Base-by-base conservation (phyloP, 2,113 vertebrate species). In the Eonycteris spelaea region DNA sequence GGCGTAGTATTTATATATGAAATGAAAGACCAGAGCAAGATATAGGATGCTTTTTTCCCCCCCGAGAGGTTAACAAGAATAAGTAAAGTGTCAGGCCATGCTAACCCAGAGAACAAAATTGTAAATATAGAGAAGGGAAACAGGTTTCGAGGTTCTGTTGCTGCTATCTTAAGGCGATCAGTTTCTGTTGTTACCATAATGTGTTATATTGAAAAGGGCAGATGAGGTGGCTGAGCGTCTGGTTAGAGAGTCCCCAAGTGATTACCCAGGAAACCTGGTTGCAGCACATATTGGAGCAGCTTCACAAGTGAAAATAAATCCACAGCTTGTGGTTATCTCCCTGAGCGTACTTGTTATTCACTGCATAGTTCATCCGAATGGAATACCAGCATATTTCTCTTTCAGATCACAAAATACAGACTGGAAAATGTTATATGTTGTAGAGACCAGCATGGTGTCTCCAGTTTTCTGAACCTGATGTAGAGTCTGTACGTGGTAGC, bases 161-260 rank as follows among this genome's bases (percentile, higher is more conserved):
- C 75, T 96, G 33, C 73, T 98, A 28, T 85, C 96, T 97, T 92
- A 71, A 65, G 94, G 96, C 95, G 68, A 89, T 94, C 61, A 74
- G 55, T 73, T 95, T 98, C 95, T 28, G 4, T 95, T 92, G 35
- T 87, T 97, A 74, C 51, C 78, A 87, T 94, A 96, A 97, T 95
- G 86, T 93, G 40, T 86, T 96, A 97, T 95, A 61, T 90, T 94
- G 92, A 96, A 94, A 96, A 93, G 90, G 57, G 40, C 77, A 95
- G 94, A 51, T 59, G 40, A 45, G 85, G 40, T 79, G 96, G 77
- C 85, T 82, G 75, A 91, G 96, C 59, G 67, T 90, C 89, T 95
- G 82, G 70, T 63, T 0, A 1, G 95, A 78, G 82, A 51, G 71
- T 91, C 63, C 63, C 77, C 30, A 2, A 53, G 92, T 96, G 95